phyloP scores from a whole-genome alignment of 35 echinoderm and acorn worm genomes.

The Apostichopus californicus region DNA sequence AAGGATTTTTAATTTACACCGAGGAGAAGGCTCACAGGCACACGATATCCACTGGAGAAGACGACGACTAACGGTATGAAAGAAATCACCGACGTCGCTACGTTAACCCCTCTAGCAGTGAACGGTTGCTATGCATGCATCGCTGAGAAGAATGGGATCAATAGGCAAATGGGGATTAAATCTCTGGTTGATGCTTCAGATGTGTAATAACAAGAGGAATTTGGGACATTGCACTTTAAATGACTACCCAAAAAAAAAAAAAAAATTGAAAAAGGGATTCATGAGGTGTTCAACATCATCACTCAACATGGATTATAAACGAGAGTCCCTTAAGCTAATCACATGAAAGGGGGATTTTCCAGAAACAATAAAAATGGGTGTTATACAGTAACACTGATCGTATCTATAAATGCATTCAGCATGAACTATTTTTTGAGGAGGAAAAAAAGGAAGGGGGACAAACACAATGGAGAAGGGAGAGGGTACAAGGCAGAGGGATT shows the following conservation, averaged over 20 bases:
- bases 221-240: slow-evolving; percentile 23
- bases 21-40: neutral
- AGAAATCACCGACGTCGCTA: neutral
- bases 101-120: neutral
- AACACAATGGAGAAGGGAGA: no score
- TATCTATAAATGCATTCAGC: no score
- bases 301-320: neutral
- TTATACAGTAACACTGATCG: no score
- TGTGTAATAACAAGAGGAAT: neutral
- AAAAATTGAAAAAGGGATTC: neutral
- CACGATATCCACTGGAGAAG: neutral
- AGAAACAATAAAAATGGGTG: no score
- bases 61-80: neutral
- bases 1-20: neutral
- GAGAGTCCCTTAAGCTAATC: no score
- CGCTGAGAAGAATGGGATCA: neutral
- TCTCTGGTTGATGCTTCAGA: slow-evolving; percentile 10
- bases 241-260: neutral
- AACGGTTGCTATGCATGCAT: neutral
- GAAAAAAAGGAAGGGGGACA: no score
- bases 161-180: slow-evolving; percentile 28
- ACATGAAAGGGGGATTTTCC: no score
- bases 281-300: neutral
- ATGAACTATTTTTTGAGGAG: no score
- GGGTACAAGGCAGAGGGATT: no score